Base-by-base conservation (phyloP, 1,140 invertebrate genomes). In the Charaxes varanes region DNA sequence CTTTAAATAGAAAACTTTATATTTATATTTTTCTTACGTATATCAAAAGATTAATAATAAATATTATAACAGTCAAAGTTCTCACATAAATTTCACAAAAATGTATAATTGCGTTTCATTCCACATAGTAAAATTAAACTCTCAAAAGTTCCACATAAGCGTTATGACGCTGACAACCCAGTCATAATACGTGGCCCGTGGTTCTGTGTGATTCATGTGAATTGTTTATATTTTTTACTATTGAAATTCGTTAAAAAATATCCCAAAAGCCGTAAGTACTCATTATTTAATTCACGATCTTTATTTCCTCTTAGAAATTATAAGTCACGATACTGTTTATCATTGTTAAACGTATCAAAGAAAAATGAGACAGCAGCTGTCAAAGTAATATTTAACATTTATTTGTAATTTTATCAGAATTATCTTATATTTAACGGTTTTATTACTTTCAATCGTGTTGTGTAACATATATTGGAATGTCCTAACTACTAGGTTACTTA, bases 141-240 rank as follows among this genome's bases (percentile, higher is more conserved):
- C 62, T 62, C 36, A 77, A 76, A 81, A 84, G 68, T 81, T 84
- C 78, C 80, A 84, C 78, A 82, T 84, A 76, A 65, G 64, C 70
- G 64, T 17, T 59, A 41, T 47, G 15, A 12, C 27, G 38, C 48
- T 80, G 78, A 76, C 78, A 80, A 79, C 78, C 72, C 71, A 51
- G 66, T 53, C 62, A 64, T 62, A 64, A 80, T 82, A 82, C 78
- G 77, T 81, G 78, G 80, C 77, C 77, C 65, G 54, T 61, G 61
- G 58, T 62, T 73, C 48, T 65, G 49, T 63, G 50, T 60, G 62
- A 48, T 59, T 61, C 51, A 57, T 69, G 69, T 62, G 53, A 67
- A 56, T 77, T 80, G 73, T 73, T 79, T 73, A 79, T 73, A 76
- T 77, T 80, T 72, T 83, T 82, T 76, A 73, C 59, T 70, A 54